Conservation (phyloP, 2,888 invertebrate species). For the Drosophila trichaetosa region DNA sequence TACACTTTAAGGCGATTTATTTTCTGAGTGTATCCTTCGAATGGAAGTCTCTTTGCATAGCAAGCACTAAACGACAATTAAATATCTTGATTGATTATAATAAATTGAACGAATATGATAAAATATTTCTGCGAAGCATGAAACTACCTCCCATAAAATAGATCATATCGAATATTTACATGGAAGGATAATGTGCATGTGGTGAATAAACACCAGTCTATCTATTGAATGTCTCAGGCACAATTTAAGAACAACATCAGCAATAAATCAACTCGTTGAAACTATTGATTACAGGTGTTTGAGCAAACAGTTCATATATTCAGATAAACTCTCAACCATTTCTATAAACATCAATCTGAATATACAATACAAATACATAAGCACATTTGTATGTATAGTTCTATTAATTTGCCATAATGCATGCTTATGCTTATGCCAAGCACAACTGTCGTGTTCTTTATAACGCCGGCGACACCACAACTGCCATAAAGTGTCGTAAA, state of each 20-base stretch:
- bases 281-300: not conserved
- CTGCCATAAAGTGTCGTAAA: conserved; percentile 75
- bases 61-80: not conserved
- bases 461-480: conserved; percentile 46
- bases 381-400: conserved; percentile 15
- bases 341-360: not conserved
- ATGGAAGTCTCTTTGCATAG: not conserved
- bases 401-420: conserved; percentile 65
- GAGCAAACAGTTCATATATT: not conserved
- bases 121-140: not conserved
- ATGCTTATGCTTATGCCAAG: conserved; percentile 47
- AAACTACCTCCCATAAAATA: not conserved
- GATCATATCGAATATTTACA: not conserved
- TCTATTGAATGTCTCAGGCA: not conserved
- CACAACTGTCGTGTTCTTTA: conserved; percentile 41
- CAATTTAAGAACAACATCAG: not conserved
- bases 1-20: not conserved
- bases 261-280: not conserved
- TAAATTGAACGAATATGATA: not conserved
- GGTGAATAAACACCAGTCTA: not conserved
- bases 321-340: conserved; percentile 1
- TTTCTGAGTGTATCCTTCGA: not conserved
- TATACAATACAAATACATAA: conserved; percentile 4
- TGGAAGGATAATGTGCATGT: not conserved
- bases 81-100: not conserved